Percentiles rank a stretch among this genome's conserved stretches.
Evolutionary conservation across 2,888 invertebrate genomes (phyloP).

Genomic region (Drosophila acutilabella): DNA sequence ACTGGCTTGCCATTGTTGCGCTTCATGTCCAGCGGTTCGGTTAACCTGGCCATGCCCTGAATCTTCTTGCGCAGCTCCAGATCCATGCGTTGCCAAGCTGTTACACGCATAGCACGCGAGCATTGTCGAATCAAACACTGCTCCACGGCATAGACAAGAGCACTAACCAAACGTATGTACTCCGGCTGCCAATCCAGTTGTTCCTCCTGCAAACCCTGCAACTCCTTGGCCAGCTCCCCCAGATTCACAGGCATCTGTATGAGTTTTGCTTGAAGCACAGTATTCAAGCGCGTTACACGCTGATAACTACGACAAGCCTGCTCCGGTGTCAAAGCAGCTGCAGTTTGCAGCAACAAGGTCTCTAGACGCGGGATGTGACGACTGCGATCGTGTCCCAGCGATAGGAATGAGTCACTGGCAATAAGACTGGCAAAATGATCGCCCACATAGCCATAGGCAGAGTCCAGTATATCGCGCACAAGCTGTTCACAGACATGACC

Average conservation of each 20-base stretch:
- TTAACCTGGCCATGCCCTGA: conserved; percentile 88
- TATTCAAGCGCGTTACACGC: conserved; percentile 84
- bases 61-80: conserved; percentile 87
- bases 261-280: conserved; percentile 84
- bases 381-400: conserved; percentile 89
- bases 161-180: conserved; percentile 87
- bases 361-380: conserved; percentile 92
- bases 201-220: conserved; percentile 84
- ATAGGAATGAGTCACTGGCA: conserved; percentile 88
- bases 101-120: conserved; percentile 87
- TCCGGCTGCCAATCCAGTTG: conserved; percentile 86
- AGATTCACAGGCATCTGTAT: conserved; percentile 84
- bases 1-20: conserved; percentile 78
- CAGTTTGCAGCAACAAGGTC: conserved; percentile 91
- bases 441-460: conserved; percentile 92
- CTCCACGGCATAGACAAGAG: conserved; percentile 89
- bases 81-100: conserved; percentile 89
- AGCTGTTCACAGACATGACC: conserved; percentile 89
- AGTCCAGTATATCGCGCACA: conserved; percentile 92
- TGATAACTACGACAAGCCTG: conserved; percentile 92
- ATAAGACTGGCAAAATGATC: conserved; percentile 92
- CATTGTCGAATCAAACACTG: conserved; percentile 90
- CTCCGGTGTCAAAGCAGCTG: conserved; percentile 92
- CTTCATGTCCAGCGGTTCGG: conserved; percentile 83
- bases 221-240: conserved; percentile 82